A percentile compares a stretch with the other conserved stretches of the same genome.
Evolutionary conservation across 2,888 invertebrate species (phyloP).

Genomic region (Bombylius major): DNA sequence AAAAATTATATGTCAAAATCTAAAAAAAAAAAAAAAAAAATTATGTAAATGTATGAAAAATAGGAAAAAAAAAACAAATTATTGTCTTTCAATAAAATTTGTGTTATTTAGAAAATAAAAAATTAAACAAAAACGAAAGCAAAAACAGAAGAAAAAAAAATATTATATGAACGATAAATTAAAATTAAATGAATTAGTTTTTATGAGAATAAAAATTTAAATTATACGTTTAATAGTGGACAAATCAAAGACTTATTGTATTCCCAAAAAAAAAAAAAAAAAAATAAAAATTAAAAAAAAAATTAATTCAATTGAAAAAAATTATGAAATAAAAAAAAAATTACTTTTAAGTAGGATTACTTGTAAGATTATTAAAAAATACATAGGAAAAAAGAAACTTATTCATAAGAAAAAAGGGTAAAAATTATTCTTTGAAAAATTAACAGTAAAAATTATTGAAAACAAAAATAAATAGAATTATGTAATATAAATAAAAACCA

Average conservation of each 20-base stretch:
- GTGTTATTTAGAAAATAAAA: too few relatives aligned
- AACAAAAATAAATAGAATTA: too few relatives aligned
- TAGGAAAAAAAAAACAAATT: too few relatives aligned
- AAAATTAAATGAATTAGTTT: conserved; percentile 4
- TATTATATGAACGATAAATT: background rate
- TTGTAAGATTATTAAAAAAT: background rate
- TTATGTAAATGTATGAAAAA: too few relatives aligned
- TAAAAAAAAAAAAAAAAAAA: too few relatives aligned
- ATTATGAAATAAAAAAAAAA: background rate
- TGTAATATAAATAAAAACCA: too few relatives aligned
- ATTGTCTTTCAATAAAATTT: too few relatives aligned
- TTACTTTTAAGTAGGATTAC: background rate
- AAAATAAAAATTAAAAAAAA: background rate
- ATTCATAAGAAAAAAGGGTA: too few relatives aligned
- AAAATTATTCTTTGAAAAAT: too few relatives aligned
- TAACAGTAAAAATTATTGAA: too few relatives aligned
- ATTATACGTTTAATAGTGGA: conserved; percentile 13
- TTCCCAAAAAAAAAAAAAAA: background rate
- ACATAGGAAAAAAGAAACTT: background rate
- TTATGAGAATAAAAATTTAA: conserved; percentile 3
- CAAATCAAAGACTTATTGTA: conserved; percentile 15
- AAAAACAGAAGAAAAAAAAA: conserved; percentile 21
- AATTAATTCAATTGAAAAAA: background rate
- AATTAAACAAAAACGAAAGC: background rate
- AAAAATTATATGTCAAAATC: too few relatives aligned